Percentiles rank a stretch among this genome's conserved stretches.
Conservation (phyloP, 2,888 invertebrate species). For the Trissolcus japonicus region DNA sequence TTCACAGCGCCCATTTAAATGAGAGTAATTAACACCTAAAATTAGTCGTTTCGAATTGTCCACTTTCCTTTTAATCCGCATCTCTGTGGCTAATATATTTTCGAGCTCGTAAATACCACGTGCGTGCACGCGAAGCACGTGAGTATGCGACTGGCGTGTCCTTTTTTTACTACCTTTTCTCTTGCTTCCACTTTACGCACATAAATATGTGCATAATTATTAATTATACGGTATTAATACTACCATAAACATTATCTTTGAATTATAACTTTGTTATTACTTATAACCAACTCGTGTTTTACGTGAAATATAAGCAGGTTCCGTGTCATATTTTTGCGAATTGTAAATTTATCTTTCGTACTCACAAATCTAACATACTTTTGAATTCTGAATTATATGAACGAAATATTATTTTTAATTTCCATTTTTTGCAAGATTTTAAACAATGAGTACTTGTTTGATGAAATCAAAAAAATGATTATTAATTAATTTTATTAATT, state of each 20-base stretch:
- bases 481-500: too few relatives aligned
- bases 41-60: conserved; percentile 39
- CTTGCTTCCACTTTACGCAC: conserved; percentile 11
- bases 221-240: conserved; percentile 36
- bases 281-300: conserved; percentile 4
- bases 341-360: background rate
- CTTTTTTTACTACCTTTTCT: background rate
- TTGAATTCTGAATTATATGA: too few relatives aligned
- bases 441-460: too few relatives aligned
- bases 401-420: too few relatives aligned
- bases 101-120: conserved; percentile 51
- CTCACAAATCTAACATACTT: background rate
- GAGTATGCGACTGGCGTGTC: conserved; percentile 25
- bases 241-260: conserved; percentile 21
- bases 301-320: conserved; percentile 1
- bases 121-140: conserved; percentile 38
- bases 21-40: conserved; percentile 43
- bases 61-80: conserved; percentile 27
- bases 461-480: too few relatives aligned
- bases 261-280: conserved; percentile 4
- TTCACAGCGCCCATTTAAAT: conserved; percentile 30
- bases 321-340: conserved; percentile 1
- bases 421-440: too few relatives aligned
- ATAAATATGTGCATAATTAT: conserved; percentile 38
- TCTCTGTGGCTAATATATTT: conserved; percentile 35